These are phyloP conservation scores for Drosophila emarginata DNA, from an alignment of 2,888 invertebrate species.

Conservation along the genomic window DNA sequence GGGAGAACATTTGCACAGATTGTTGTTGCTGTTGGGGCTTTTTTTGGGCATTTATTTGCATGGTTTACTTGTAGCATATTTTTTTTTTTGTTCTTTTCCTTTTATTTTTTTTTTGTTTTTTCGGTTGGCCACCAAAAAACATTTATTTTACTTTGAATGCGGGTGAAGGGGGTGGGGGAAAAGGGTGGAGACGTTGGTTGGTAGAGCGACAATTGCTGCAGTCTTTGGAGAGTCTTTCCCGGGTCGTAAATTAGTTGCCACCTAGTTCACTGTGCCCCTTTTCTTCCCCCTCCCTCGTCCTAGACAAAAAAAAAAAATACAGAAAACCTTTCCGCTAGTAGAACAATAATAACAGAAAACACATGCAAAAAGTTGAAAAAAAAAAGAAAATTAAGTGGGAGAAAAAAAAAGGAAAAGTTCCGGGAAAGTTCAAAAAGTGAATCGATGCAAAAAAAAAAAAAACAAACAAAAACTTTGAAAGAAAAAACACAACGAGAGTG, in stretches of 20 bases:
- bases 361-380: constrained; percentile 11
- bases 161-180: background rate
- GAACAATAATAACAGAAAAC: constrained; percentile 26
- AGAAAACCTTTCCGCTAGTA: background rate
- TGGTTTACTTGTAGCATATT: constrained; percentile 63
- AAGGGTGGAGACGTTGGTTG: background rate
- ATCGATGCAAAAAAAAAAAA: background rate
- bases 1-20: background rate
- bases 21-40: constrained; percentile 1
- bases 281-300: background rate
- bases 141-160: constrained; percentile 58
- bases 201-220: constrained; percentile 60
- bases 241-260: constrained; percentile 68
- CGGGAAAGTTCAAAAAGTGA: constrained; percentile 47
- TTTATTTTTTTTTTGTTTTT: background rate
- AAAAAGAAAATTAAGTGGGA: constrained; percentile 5
- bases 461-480: constrained; percentile 17
- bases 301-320: background rate
- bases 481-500: constrained; percentile 19
- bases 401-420: constrained; percentile 23
- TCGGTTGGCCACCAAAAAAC: constrained; percentile 26
- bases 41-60: constrained; percentile 60
- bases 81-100: background rate
- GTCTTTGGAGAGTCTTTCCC: constrained; percentile 67
- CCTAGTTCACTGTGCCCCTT: constrained; percentile 10